These are phyloP conservation scores for Aproaerema taeniolella DNA, from an alignment of 2,888 invertebrate genomes.

Conservation along the genomic window DNA sequence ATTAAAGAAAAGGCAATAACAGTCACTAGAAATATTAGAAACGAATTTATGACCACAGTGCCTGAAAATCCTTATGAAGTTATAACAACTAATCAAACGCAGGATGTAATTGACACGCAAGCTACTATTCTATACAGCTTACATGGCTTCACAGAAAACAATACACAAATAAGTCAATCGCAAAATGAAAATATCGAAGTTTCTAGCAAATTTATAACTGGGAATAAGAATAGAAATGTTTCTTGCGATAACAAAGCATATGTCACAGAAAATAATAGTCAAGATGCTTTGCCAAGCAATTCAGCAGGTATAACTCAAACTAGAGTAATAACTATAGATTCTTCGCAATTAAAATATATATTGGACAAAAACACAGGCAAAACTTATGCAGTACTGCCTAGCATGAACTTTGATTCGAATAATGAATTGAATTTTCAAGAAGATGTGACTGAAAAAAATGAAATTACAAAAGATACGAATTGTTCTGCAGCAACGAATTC, in stretches of 20 bases:
- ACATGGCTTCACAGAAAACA: slow-evolving; percentile 28
- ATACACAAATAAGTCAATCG: slow-evolving; percentile 41
- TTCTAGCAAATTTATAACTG: slow-evolving; percentile 28
- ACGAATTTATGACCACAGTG: background rate
- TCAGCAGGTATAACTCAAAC: background rate
- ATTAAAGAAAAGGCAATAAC: too few species aligned
- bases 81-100: background rate
- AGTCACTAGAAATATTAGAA: too few species aligned
- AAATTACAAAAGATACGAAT: too few species aligned
- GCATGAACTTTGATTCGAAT: too few species aligned
- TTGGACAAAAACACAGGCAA: slow-evolving; percentile 8
- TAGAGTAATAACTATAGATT: background rate
- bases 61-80: background rate
- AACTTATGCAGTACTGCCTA: slow-evolving; percentile 1
- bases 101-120: slow-evolving; percentile 25
- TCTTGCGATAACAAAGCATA: background rate
- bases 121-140: slow-evolving; percentile 28
- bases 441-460: too few species aligned
- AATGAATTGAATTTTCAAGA: too few species aligned
- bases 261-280: background rate
- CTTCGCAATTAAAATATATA: slow-evolving; percentile 6
- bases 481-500: background rate
- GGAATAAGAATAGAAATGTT: slow-evolving; percentile 4
- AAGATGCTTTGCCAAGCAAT: too few species aligned
- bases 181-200: slow-evolving; percentile 30